phyloP scores from a whole-genome alignment of 2,888 invertebrate genomes.

The Allophyes oxyacanthae region DNA sequence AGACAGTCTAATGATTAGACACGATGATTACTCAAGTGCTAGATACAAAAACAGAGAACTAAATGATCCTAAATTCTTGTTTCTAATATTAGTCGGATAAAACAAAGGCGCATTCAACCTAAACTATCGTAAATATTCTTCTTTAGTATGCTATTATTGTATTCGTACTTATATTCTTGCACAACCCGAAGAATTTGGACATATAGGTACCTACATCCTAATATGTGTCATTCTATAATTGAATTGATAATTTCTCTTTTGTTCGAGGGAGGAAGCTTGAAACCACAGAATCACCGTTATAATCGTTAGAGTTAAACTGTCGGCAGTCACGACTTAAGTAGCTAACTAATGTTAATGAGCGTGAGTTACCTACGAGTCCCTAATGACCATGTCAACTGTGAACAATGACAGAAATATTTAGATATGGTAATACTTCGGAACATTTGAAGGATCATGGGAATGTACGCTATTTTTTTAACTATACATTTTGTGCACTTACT shows the following conservation, averaged over 20 bases:
- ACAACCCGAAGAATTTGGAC: slow-evolving; percentile 2
- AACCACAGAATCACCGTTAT: slow-evolving; percentile 52
- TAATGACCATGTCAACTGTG: slow-evolving; percentile 66
- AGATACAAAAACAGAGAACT: slow-evolving; percentile 22
- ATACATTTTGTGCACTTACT: no score
- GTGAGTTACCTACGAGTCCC: slow-evolving; percentile 57
- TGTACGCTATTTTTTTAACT: slow-evolving; percentile 1
- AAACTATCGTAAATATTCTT: slow-evolving; percentile 15
- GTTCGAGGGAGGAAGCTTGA: slow-evolving; percentile 39
- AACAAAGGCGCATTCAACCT: slow-evolving; percentile 6
- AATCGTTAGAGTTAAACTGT: slow-evolving; percentile 46
- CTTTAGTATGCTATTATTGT: slow-evolving; percentile 32
- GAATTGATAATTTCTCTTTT: slow-evolving; percentile 24
- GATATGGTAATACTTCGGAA: slow-evolving; percentile 10
- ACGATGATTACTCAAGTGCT: slow-evolving; percentile 19
- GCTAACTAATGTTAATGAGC: slow-evolving; percentile 68
- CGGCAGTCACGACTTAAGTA: slow-evolving; percentile 61
- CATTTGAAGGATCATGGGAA: background rate
- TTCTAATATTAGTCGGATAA: background rate
- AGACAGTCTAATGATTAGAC: slow-evolving; percentile 30
- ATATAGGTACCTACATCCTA: slow-evolving; percentile 1
- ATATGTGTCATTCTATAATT: slow-evolving; percentile 28
- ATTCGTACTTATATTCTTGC: slow-evolving; percentile 20
- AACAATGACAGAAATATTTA: slow-evolving; percentile 55
- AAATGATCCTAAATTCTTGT: slow-evolving; percentile 14